phyloP scores from a whole-genome alignment of 1,140 invertebrate genomes.

The Drosophila lini region DNA sequence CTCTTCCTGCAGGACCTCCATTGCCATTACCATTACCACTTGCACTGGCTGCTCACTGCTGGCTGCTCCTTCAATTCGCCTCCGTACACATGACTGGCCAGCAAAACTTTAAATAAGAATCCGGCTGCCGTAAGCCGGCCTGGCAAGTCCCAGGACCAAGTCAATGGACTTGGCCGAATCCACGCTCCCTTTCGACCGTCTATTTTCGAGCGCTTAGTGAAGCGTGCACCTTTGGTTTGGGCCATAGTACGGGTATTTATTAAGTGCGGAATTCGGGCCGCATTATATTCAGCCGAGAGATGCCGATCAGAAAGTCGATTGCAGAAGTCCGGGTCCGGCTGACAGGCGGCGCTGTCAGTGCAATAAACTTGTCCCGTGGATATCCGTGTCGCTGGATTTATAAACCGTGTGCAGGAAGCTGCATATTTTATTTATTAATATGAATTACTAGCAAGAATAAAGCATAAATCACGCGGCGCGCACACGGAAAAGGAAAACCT shows the following conservation, averaged over 20 bases:
- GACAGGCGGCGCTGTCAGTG: constrained; percentile 44
- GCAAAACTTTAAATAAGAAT: constrained; percentile 74
- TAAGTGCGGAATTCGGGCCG: constrained; percentile 67
- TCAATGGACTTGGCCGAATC: constrained; percentile 62
- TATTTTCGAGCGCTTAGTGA: constrained; percentile 65
- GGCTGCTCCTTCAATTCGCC: constrained; percentile 52
- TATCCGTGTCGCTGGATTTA: constrained; percentile 63
- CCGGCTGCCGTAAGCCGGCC: constrained; percentile 25
- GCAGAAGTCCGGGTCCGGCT: constrained; percentile 39
- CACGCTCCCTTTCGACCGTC: constrained; percentile 8
- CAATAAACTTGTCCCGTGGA: constrained; percentile 56
- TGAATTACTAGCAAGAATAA: constrained; percentile 58
- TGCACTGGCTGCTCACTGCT: constrained; percentile 24
- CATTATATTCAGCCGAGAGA: constrained; percentile 13
- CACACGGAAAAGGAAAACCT: constrained; percentile 55
- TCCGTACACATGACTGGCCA: constrained; percentile 77
- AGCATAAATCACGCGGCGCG: constrained; percentile 44
- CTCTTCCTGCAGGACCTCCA: constrained; percentile 25
- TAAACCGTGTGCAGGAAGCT: constrained; percentile 62
- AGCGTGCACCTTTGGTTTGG: constrained; percentile 66
- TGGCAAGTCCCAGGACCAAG: constrained; percentile 37
- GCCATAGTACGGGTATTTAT: constrained; percentile 69
- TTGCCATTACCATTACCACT: constrained; percentile 50
- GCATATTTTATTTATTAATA: constrained; percentile 63
- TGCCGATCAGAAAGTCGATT: constrained; percentile 52